These are phyloP conservation scores for Diaprepes abbreviatus DNA, from an alignment of 2,888 invertebrate species.

Conservation along the genomic window DNA sequence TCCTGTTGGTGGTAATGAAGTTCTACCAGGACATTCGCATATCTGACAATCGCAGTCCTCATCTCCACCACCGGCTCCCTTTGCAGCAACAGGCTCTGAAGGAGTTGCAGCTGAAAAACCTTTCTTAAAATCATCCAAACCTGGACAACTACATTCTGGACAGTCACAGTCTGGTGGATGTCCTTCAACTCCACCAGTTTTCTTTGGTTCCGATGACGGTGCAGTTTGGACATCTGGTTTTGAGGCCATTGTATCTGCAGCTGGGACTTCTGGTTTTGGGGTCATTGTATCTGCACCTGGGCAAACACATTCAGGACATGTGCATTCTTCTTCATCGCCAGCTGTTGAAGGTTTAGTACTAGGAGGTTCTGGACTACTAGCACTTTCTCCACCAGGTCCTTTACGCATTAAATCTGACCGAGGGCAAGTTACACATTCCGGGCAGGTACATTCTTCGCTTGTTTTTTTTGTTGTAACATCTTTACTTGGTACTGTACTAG, in stretches of 20 bases:
- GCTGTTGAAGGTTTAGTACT: not conserved
- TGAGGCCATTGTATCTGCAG: slow-evolving; percentile 22
- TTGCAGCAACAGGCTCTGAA: not conserved
- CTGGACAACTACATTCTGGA: slow-evolving; percentile 38
- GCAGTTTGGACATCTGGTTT: slow-evolving; percentile 18
- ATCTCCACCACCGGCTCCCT: not conserved
- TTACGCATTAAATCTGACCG: not conserved
- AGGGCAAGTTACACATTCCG: slow-evolving; percentile 15
- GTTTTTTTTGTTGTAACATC: not conserved
- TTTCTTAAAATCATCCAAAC: not conserved
- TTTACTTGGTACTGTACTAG: not conserved
- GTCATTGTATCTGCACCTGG: not conserved
- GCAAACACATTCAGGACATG: slow-evolving; percentile 27
- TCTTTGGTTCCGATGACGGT: no score
- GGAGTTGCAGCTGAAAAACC: not conserved
- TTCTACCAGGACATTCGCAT: slow-evolving; percentile 34
- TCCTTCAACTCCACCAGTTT: not conserved
- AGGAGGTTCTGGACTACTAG: not conserved
- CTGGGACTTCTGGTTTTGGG: slow-evolving; percentile 26
- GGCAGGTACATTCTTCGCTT: slow-evolving; percentile 20
- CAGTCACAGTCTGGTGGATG: slow-evolving; percentile 32
- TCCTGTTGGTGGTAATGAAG: not conserved
- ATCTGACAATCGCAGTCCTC: slow-evolving; percentile 31
- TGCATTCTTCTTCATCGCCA: slow-evolving; percentile 26
- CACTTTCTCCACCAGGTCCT: not conserved